These are phyloP conservation scores for Ctenopoma kingsleyae DNA, from an alignment of 2,797 vertebrate genomes.

Conservation along the genomic window DNA sequence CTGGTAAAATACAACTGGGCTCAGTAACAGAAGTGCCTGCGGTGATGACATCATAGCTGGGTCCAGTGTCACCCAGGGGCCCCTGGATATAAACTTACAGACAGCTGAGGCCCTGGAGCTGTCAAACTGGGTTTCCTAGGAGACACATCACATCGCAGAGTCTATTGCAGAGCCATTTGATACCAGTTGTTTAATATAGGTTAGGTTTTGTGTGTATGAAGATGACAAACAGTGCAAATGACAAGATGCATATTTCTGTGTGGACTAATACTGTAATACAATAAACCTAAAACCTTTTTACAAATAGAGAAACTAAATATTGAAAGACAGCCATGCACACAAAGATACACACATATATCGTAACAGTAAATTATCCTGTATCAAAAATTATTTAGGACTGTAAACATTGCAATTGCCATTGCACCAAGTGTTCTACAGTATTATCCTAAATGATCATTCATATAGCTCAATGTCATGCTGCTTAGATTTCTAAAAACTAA, in stretches of 20 bases:
- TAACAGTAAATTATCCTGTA: constrained; percentile 19
- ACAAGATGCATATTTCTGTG: background rate
- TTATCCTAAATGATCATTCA: background rate
- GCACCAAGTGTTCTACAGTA: background rate
- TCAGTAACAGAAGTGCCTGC: constrained; percentile 55
- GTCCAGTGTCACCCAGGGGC: constrained; percentile 68
- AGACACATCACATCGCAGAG: constrained; percentile 21
- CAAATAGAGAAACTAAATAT: constrained; percentile 18
- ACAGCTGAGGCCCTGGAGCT: constrained; percentile 63
- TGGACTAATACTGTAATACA: constrained; percentile 10
- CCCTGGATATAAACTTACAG: constrained; percentile 71
- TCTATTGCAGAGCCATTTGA: constrained; percentile 22
- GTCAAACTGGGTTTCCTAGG: constrained; percentile 41
- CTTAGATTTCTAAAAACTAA: constrained; percentile 9
- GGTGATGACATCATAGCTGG: constrained; percentile 65
- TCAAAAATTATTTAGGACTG: constrained; percentile 17
- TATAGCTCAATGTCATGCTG: background rate
- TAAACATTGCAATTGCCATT: background rate
- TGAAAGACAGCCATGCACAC: background rate
- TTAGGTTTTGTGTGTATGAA: background rate
- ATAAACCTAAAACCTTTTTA: background rate
- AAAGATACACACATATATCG: constrained; percentile 19
- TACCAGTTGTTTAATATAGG: background rate
- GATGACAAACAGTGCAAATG: background rate
- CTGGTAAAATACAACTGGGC: constrained; percentile 56